phyloP scores from a whole-genome alignment of 2,113 vertebrate species.

The Hippocampus abdominalis region DNA sequence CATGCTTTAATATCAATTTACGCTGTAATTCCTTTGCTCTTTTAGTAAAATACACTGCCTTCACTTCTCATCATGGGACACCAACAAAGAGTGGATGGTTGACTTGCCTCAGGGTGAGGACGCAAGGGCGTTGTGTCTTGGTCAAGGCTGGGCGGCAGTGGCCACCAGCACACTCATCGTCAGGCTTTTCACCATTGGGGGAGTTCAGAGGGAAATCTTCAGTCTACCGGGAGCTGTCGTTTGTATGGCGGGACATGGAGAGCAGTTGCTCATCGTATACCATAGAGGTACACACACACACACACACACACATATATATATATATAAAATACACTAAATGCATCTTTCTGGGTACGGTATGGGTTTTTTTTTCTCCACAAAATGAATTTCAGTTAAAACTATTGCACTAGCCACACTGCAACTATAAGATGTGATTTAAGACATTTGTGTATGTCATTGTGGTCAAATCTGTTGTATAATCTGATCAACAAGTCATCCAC shows the following conservation, averaged over 20 bases:
- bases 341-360: background rate
- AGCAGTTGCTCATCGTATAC: constrained; percentile 85
- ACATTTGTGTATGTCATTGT: background rate
- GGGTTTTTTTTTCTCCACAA: background rate
- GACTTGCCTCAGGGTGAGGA: constrained; percentile 87
- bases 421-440: background rate
- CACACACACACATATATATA: background rate
- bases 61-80: constrained; percentile 94
- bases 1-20: background rate
- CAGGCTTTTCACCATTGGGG: constrained; percentile 84
- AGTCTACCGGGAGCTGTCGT: constrained; percentile 88
- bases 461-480: background rate
- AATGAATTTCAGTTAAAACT: background rate
- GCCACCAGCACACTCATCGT: constrained; percentile 80
- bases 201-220: constrained; percentile 87
- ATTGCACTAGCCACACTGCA: background rate
- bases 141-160: constrained; percentile 88
- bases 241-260: constrained; percentile 85
- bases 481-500: background rate
- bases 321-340: background rate
- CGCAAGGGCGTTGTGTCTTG: constrained; percentile 81
- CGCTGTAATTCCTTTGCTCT: no score
- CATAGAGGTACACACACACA: constrained; percentile 78
- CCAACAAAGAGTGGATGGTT: constrained; percentile 93
- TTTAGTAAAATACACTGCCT: constrained; percentile 92